Evolutionary conservation across 2,888 invertebrate species (phyloP).

Genomic region (Cloeon dipterum): DNA sequence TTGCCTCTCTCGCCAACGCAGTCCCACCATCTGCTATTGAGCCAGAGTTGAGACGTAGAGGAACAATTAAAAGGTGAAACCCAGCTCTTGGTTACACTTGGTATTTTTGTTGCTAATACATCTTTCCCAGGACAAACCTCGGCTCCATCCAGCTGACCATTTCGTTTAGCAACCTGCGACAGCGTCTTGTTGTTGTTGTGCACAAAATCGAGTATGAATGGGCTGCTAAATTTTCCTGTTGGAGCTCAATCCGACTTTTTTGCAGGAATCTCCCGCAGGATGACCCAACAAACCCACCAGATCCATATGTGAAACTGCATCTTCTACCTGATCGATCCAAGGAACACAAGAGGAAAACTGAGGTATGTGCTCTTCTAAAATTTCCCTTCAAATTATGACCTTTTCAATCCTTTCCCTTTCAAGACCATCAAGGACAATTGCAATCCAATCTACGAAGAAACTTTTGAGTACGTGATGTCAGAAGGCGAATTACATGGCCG

Average conservation of each 20-base stretch:
- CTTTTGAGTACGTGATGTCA: conserved; percentile 71
- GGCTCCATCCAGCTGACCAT: conserved; percentile 68
- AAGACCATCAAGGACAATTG: conserved; percentile 63
- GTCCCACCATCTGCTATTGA: no score
- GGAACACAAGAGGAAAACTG: conserved; percentile 70
- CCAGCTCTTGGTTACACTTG: no score
- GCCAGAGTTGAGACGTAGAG: no score
- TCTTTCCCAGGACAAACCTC: no score
- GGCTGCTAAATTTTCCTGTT: neutral
- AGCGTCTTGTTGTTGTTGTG: conserved; percentile 59
- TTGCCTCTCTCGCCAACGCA: no score
- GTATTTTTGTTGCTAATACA: no score
- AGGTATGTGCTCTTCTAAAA: conserved; percentile 23
- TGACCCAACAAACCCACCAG: conserved; percentile 63
- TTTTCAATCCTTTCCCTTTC: conserved; percentile 1
- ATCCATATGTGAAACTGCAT: conserved; percentile 76
- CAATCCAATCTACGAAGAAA: conserved; percentile 76
- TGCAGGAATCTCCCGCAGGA: conserved; percentile 53
- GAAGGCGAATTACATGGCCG: conserved; percentile 53
- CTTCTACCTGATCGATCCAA: conserved; percentile 63
- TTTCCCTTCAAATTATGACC: neutral
- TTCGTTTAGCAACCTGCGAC: conserved; percentile 61
- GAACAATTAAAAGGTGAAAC: no score
- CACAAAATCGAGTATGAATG: conserved; percentile 69
- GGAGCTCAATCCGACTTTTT: conserved; percentile 7